Base-by-base conservation (phyloP, 2,797 vertebrate genomes). In the Typhlichthys subterraneus region DNA sequence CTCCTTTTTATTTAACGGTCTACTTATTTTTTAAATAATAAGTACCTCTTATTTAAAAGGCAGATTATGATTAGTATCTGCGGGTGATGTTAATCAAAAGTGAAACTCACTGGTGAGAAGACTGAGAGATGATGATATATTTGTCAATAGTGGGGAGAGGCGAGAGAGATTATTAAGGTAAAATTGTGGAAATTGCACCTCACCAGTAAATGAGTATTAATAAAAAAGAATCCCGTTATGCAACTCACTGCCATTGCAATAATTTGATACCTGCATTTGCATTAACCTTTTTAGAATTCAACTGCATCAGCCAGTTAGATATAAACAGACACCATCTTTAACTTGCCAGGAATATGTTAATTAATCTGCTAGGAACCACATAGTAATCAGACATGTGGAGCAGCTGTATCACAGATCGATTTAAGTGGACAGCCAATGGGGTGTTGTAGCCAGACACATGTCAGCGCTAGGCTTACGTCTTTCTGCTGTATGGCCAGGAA, bases 191-290 rank as follows among this genome's bases (percentile, higher is more conserved):
- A 66, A 76, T 69, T 69, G 56, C 59, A 72, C 61, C 45, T 65
- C 57, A 77, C 63, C 69, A 65, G 52, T 62, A 87, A 87, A 86
- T 83, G 68, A 55, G 71, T 70, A 75, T 76, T 63, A 63, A 65
- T 77, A 69, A 69, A 82, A 76, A 79, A 66, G 72, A 65, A 83
- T 85, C 77, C 56, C 78, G 62, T 29, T 5, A 61, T 23, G 19
- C 50, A 38, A 9, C 33, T 38, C 33, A 5, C 33, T 38, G 33
- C 33, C 33, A 1, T 38, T 70, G 68, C 70, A 65, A 80, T 72
- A 77, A 84, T 88, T 79, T 87, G 83, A 87, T 86, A 87, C 72
- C 65, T 69, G 53, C 19, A 70, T 71, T 52, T 85, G 85, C 72
- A 61, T 48, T 42, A 59, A 80, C 69, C 38, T 61, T 81, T 70